phyloP scores from a whole-genome alignment of 2,113 vertebrate genomes.

The Peromyscus maniculatus region DNA sequence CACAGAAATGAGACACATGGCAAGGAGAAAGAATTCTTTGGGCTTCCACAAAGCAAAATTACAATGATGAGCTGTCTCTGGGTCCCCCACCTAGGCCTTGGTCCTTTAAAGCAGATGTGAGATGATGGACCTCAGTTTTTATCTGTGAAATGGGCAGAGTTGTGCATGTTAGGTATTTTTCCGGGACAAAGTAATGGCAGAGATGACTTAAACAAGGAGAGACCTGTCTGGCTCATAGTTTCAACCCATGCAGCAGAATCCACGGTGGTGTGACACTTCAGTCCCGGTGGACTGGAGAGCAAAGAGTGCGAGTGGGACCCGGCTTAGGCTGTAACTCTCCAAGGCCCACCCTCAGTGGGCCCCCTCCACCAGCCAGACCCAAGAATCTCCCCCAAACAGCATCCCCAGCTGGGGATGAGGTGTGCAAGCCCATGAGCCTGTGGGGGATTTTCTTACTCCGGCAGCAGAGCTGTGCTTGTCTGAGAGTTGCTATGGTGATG shows the following conservation, averaged over 20 bases:
- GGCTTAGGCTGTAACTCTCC: neutral
- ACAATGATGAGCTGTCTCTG: neutral
- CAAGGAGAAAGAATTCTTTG: neutral
- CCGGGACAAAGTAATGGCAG: neutral
- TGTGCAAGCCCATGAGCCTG: neutral
- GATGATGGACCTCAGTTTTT: neutral
- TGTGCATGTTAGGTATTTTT: neutral
- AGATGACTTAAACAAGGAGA: neutral
- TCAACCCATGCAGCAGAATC: neutral
- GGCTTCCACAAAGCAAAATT: neutral
- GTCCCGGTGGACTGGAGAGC: neutral
- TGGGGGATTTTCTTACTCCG: neutral
- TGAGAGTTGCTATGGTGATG: neutral
- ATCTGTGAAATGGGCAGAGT: neutral
- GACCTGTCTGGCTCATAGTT: neutral
- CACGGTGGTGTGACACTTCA: neutral
- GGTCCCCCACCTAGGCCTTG: too few relatives aligned
- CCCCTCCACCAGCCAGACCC: neutral
- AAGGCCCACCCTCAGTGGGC: neutral
- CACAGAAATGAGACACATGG: too few relatives aligned
- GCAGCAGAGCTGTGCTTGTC: neutral
- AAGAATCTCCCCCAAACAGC: neutral
- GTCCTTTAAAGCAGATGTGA: rapidly evolving
- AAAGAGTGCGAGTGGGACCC: too few relatives aligned
- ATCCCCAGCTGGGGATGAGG: neutral